phyloP scores from a whole-genome alignment of 2,888 invertebrate genomes.

The Pinctada fucata region DNA sequence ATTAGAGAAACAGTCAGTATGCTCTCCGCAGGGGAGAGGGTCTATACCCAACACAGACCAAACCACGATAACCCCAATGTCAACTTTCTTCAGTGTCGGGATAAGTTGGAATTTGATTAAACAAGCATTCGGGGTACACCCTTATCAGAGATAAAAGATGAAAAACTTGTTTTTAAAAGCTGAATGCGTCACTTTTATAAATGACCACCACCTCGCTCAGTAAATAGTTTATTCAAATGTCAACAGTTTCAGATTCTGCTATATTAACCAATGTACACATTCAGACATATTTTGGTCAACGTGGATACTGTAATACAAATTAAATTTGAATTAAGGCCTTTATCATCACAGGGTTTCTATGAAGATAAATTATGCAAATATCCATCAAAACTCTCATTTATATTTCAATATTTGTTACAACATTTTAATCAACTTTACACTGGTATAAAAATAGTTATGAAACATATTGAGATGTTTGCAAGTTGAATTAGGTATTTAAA shows the following conservation, averaged over 20 bases:
- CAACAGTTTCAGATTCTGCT: slow-evolving; percentile 11
- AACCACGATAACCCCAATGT: slow-evolving; percentile 31
- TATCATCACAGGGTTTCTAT: background rate
- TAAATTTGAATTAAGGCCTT: background rate
- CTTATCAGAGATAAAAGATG: slow-evolving; percentile 31
- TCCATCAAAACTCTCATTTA: too few relatives aligned
- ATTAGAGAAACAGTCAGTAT: slow-evolving; percentile 23
- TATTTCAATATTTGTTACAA: too few relatives aligned
- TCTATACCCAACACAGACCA: background rate
- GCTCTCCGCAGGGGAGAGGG: slow-evolving; percentile 23
- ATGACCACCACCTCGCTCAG: slow-evolving; percentile 21
- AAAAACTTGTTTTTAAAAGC: slow-evolving; percentile 31
- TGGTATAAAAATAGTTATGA: too few relatives aligned
- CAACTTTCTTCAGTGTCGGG: slow-evolving; percentile 28
- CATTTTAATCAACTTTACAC: too few relatives aligned
- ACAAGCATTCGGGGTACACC: slow-evolving; percentile 31
- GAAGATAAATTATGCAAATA: slow-evolving; percentile 3
- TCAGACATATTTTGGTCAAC: background rate
- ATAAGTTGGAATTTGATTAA: slow-evolving; percentile 34
- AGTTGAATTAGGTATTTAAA: too few relatives aligned
- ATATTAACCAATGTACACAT: background rate
- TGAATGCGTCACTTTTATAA: slow-evolving; percentile 31
- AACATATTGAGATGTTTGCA: too few relatives aligned
- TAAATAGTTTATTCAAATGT: slow-evolving; percentile 20
- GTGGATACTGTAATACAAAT: background rate